Evolutionary conservation across 2,888 invertebrate species (phyloP).

Genomic region (Digitonthophagus gazella): DNA sequence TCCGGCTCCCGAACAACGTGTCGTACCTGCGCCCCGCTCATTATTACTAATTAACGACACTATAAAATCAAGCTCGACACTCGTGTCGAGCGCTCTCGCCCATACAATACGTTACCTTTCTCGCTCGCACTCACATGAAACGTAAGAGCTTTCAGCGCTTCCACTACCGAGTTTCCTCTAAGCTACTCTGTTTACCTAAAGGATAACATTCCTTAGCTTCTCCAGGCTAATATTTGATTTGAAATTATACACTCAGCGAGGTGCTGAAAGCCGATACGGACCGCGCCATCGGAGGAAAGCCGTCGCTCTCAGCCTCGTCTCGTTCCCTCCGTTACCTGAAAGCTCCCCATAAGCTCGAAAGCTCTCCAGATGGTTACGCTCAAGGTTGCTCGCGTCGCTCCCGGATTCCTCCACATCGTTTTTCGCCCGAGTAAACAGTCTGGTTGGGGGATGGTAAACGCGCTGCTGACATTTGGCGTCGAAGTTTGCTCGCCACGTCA

Average conservation of each 20-base stretch:
- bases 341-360: not conserved
- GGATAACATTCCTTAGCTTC: slow-evolving; percentile 16
- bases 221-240: slow-evolving; percentile 29
- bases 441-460: not conserved
- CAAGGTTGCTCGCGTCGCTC: not conserved
- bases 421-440: not conserved
- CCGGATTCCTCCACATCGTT: no score
- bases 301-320: not conserved
- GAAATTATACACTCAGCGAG: slow-evolving; percentile 31
- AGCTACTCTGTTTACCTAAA: slow-evolving; percentile 15
- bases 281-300: not conserved
- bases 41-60: slow-evolving; percentile 15
- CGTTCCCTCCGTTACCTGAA: not conserved
- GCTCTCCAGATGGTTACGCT: not conserved
- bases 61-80: slow-evolving; percentile 8
- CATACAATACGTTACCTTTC: not conserved
- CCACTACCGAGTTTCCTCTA: not conserved
- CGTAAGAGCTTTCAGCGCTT: slow-evolving; percentile 6
- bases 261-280: slow-evolving; percentile 26
- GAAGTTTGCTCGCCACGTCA: no score
- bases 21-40: not conserved
- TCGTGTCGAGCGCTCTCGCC: not conserved
- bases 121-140: not conserved
- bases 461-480: not conserved
- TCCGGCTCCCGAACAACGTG: not conserved